Conservation (phyloP, 2,797 vertebrate species). For the Cercopithecus mitis region DNA sequence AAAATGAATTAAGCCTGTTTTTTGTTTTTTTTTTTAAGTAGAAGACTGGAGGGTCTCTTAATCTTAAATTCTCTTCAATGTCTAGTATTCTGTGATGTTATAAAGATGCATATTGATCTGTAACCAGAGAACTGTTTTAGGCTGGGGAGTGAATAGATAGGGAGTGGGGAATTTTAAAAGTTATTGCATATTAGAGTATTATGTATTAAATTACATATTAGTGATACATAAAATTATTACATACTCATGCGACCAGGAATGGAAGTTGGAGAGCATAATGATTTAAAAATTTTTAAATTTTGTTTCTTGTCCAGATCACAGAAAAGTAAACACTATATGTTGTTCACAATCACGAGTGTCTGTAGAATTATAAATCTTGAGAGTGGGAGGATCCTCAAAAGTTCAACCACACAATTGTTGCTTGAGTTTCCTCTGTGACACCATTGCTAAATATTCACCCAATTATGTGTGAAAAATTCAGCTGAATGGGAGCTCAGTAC, state of each 20-base stretch:
- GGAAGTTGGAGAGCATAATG: not conserved
- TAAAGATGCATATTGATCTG: constrained; percentile 6
- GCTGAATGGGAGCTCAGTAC: not conserved
- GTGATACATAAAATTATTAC: not conserved
- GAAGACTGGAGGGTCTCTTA: not conserved
- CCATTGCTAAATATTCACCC: not conserved
- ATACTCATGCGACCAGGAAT: not conserved
- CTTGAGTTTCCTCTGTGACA: constrained; percentile 5
- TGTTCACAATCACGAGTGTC: not conserved
- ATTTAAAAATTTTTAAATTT: not conserved
- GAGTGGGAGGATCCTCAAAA: not conserved
- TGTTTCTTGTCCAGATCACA: not conserved
- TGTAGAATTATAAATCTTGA: constrained; percentile 10
- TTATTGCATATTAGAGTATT: not conserved
- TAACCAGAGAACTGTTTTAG: constrained; percentile 10
- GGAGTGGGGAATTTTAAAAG: not conserved
- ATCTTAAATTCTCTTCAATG: constrained; percentile 38
- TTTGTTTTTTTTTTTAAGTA: not conserved
- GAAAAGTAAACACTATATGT: not conserved
- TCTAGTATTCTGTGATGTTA: not conserved
- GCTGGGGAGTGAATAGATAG: not conserved
- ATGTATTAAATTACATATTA: constrained; percentile 5
- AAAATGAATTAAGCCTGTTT: no score
- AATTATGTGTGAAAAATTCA: constrained; percentile 13
- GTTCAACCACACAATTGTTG: not conserved